phyloP scores from a whole-genome alignment of 2,888 invertebrate genomes.

The Drosophila birchii region DNA sequence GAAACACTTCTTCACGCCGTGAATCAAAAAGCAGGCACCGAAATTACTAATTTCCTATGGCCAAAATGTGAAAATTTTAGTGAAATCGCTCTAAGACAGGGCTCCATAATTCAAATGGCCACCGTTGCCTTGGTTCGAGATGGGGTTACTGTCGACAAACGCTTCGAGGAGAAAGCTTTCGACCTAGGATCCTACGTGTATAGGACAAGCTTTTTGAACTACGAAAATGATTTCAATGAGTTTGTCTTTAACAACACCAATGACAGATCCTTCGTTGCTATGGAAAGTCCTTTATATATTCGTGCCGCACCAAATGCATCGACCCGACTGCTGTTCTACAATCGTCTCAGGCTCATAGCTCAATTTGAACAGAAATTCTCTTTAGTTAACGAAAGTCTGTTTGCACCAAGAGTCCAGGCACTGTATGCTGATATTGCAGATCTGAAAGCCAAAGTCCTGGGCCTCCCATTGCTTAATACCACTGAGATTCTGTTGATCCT shows the following conservation, averaged over 20 bases:
- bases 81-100: background rate
- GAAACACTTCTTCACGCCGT: conserved; percentile 3
- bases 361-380: background rate
- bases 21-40: background rate
- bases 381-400: background rate
- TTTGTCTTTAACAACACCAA: background rate
- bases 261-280: background rate
- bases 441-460: background rate
- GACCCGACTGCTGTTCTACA: background rate
- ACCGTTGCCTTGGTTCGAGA: background rate
- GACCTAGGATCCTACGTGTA: background rate
- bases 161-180: background rate
- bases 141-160: background rate
- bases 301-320: background rate
- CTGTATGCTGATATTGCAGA: background rate
- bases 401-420: background rate
- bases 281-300: background rate
- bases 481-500: background rate
- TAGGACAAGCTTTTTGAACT: background rate
- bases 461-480: background rate
- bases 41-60: background rate
- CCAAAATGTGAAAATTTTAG: background rate
- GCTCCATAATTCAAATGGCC: background rate
- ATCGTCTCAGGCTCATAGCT: background rate
- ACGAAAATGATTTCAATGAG: background rate